Percentiles rank a stretch among this genome's conserved stretches.
Evolutionary conservation across 2,888 invertebrate species (phyloP).

Genomic region (Gari tellinella): DNA sequence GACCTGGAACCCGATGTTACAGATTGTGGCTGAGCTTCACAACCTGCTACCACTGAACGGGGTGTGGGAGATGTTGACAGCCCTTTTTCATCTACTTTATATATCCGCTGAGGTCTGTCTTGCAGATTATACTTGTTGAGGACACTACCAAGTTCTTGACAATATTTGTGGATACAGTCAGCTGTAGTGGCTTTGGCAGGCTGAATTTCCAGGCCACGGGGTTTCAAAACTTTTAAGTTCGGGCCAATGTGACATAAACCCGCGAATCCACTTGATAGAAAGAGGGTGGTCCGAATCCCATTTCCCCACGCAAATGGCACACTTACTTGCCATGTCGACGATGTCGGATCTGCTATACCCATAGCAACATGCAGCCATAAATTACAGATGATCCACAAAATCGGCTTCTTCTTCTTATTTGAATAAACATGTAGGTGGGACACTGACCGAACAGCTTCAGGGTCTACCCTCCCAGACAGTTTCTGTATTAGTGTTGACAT

Average conservation of each 20-base stretch:
- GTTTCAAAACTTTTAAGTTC: background rate
- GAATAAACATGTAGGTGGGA: slow-evolving; percentile 15
- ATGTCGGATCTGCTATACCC: background rate
- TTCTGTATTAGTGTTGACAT: slow-evolving; percentile 19
- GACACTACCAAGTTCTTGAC: too few species aligned
- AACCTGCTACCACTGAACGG: slow-evolving; percentile 10
- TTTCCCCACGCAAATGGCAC: too few species aligned
- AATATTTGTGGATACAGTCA: background rate
- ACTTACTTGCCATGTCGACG: too few species aligned
- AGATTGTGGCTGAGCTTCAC: slow-evolving; percentile 11
- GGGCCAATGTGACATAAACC: background rate
- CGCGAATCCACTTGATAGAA: background rate
- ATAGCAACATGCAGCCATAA: background rate
- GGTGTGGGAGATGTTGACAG: slow-evolving; percentile 24
- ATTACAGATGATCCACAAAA: slow-evolving; percentile 11
- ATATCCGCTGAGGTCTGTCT: slow-evolving; percentile 47
- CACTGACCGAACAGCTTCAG: slow-evolving; percentile 11
- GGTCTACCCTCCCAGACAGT: slow-evolving; percentile 25
- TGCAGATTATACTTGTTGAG: slow-evolving; percentile 35
- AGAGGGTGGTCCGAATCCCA: background rate
- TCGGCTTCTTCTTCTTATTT: slow-evolving; percentile 11
- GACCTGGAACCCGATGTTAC: background rate
- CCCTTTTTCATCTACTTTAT: slow-evolving; percentile 55
- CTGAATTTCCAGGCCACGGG: background rate
- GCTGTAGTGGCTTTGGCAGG: background rate